Evolutionary conservation across 2,113 vertebrate species (phyloP).

Genomic region (Fulmarus glacialis): DNA sequence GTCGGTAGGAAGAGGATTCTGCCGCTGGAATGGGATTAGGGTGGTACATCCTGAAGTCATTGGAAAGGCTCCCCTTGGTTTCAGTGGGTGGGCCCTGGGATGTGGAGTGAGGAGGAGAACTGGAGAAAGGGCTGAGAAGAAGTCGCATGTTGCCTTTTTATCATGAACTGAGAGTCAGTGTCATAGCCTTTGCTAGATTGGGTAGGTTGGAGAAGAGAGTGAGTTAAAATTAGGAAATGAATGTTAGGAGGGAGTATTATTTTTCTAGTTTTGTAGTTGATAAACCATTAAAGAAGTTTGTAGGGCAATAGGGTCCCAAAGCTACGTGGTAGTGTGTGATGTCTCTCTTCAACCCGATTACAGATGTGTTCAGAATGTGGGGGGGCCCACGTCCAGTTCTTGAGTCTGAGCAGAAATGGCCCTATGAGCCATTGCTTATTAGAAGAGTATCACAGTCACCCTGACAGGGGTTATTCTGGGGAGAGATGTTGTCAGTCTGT

Average conservation of each 20-base stretch:
- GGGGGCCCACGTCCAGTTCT: background rate
- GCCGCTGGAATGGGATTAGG: background rate
- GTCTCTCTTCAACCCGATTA: background rate
- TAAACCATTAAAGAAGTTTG: background rate
- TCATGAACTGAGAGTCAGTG: fast-evolving
- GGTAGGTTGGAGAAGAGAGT: background rate
- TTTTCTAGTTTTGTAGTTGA: background rate
- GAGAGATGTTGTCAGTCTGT: background rate
- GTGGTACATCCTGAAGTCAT: background rate
- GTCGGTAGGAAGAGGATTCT: background rate
- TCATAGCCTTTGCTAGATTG: background rate
- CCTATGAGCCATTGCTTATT: background rate
- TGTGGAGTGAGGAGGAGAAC: background rate
- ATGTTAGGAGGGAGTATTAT: background rate
- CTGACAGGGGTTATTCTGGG: background rate
- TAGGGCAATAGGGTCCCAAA: background rate
- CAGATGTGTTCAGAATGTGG: background rate
- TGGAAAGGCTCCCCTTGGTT: background rate
- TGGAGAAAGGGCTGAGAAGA: background rate
- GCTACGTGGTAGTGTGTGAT: fast-evolving
- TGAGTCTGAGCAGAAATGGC: background rate
- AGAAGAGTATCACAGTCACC: background rate
- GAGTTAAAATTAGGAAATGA: background rate
- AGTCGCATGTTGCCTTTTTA: background rate
- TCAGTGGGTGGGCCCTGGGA: background rate